Evolutionary conservation across 1,140 invertebrate species (phyloP).

Genomic region (Pissodes strobi): DNA sequence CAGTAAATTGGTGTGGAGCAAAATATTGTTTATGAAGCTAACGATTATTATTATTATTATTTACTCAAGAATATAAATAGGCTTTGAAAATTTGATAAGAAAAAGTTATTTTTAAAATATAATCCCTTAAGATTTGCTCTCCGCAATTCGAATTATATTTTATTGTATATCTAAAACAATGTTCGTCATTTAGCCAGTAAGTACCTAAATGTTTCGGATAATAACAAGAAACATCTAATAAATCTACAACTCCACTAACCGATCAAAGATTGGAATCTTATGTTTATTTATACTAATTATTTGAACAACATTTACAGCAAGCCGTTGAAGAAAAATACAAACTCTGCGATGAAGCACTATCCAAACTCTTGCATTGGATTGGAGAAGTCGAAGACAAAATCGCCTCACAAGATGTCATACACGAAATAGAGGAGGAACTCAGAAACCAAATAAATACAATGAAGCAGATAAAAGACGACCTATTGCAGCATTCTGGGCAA

Average conservation of each 20-base stretch:
- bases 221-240: too few relatives aligned
- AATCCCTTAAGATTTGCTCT: too few relatives aligned
- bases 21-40: too few relatives aligned
- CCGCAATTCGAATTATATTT: too few relatives aligned
- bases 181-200: too few relatives aligned
- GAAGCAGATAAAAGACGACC: constrained; percentile 90
- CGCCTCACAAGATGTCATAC: constrained; percentile 84
- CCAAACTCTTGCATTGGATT: constrained; percentile 87
- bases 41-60: too few relatives aligned
- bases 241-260: constrained; percentile 27
- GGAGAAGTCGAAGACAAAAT: constrained; percentile 83
- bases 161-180: too few relatives aligned
- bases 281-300: neutral
- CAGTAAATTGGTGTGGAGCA: too few relatives aligned
- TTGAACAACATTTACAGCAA: constrained; percentile 67
- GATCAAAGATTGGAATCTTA: constrained; percentile 2
- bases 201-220: too few relatives aligned
- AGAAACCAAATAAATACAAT: constrained; percentile 87
- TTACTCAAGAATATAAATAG: too few relatives aligned
- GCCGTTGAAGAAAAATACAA: constrained; percentile 93
- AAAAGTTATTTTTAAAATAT: too few relatives aligned
- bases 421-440: constrained; percentile 86
- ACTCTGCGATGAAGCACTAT: constrained; percentile 82
- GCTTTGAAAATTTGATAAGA: too few relatives aligned
- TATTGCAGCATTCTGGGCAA: constrained; percentile 83